These are phyloP conservation scores for Forficula auricularia DNA, from an alignment of 1,140 invertebrate species.

Conservation along the genomic window DNA sequence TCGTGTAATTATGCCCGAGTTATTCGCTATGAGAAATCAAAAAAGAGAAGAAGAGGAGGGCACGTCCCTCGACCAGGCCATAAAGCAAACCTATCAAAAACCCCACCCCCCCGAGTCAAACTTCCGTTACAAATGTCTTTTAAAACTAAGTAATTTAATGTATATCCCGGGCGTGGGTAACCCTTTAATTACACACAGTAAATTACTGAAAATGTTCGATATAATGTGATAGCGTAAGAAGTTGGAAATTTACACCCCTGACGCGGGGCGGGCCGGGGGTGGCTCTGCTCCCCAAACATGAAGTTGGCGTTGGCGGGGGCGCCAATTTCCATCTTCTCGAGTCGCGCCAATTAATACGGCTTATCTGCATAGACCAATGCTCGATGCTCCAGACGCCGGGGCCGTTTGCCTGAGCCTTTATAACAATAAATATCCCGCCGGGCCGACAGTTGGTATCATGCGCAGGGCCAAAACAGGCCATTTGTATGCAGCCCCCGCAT, in stretches of 20 bases:
- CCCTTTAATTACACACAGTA: slow-evolving; percentile 15
- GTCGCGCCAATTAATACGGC: slow-evolving; percentile 14
- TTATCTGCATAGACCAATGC: slow-evolving; percentile 14
- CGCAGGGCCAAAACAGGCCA: slow-evolving; percentile 11
- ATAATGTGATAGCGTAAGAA: slow-evolving; percentile 13
- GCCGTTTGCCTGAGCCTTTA: slow-evolving; percentile 2
- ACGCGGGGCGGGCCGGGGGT: background rate
- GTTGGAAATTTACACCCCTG: slow-evolving; percentile 13
- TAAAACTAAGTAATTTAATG: slow-evolving; percentile 9
- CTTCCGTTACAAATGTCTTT: slow-evolving; percentile 12
- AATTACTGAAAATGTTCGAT: slow-evolving; percentile 14
- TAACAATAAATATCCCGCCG: slow-evolving; percentile 13
- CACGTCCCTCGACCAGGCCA: background rate
- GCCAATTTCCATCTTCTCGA: background rate
- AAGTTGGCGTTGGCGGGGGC: too few species aligned
- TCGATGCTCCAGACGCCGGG: slow-evolving; percentile 9
- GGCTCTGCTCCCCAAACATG: too few species aligned
- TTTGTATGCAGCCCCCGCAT: slow-evolving; percentile 12
- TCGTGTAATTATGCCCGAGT: too few species aligned
- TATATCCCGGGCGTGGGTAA: slow-evolving; percentile 12
- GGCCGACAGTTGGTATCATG: slow-evolving; percentile 14
- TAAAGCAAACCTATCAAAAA: slow-evolving; percentile 7
- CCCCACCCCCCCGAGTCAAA: slow-evolving; percentile 2
- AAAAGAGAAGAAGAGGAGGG: background rate
- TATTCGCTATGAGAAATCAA: too few species aligned